Conservation (phyloP, 2,888 invertebrate genomes). For the Drosophila demipolita region DNA sequence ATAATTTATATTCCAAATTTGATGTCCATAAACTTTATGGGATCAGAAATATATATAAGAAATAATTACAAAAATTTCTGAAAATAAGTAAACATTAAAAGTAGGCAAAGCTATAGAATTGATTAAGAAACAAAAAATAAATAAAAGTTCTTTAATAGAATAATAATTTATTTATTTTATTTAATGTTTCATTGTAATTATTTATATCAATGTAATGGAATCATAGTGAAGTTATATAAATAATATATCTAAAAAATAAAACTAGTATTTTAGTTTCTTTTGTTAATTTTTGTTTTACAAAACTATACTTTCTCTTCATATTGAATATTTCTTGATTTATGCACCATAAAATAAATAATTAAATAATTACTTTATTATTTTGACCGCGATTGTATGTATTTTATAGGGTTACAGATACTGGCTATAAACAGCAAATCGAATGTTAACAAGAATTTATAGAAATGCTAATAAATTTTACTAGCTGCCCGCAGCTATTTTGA, state of each 20-base stretch:
- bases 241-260: not conserved
- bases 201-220: not conserved
- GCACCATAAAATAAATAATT: not conserved
- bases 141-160: no score
- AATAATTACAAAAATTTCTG: not conserved
- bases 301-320: not conserved
- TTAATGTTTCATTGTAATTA: not conserved
- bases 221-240: no score
- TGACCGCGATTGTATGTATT: not conserved
- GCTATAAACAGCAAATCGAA: slow-evolving; percentile 20
- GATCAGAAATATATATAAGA: not conserved
- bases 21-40: not conserved
- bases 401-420: slow-evolving; percentile 4
- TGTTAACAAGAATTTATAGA: slow-evolving; percentile 54
- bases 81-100: not conserved
- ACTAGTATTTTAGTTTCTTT: no score
- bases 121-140: not conserved
- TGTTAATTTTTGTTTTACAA: not conserved
- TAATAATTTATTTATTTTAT: not conserved
- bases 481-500: slow-evolving; percentile 62
- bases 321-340: not conserved
- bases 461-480: slow-evolving; percentile 61
- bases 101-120: not conserved
- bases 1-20: not conserved
- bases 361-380: not conserved